Evolutionary conservation across 2,113 vertebrate species (phyloP), one percentile per base, ranked within the genome.

Genomic region (Larimichthys polyactis): DNA sequence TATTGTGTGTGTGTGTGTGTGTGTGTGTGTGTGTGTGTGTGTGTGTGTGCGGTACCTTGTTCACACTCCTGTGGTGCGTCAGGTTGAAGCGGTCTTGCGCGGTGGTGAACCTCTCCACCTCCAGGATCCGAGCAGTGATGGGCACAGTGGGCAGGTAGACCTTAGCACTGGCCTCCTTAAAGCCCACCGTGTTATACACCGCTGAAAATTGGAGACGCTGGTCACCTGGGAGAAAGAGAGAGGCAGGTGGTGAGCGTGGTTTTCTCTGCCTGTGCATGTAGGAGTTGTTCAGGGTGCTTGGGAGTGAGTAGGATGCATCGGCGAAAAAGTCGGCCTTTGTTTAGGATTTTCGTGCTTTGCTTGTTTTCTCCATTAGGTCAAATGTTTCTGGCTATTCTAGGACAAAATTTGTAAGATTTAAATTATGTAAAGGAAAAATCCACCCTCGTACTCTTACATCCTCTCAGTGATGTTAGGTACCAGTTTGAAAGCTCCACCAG

Each of bases 71-170:
- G 43, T 94, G 85, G 57, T 94, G 89, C 10, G 94, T 92, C 57
- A 89, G 46, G 65, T 95, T 94, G 86, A 95, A 95, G 78, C 94
- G 94, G 79, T 95, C 93, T 72, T 93, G 96, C 0, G 96, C 96
- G 0, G 96, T 93, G 4, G 96, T 97, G 91, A 97, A 98, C 15
- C 98, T 95, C 83, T 99, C 98, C 79, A 98, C 97, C 86, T 99
- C 97, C 90, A 97, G 76, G 80, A 99, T 97, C 6, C 93, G 94
- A 8, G 94, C 98, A 72, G 94, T 97, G 49, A 99, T 90, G 4
- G 97, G 96, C 43, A 95, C 96, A 32, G 96, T 95, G 0, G 75
- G 83, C n/a, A 99, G 94, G 90, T 96, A 99, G 3, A 95, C 92
- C 88, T 87, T 94, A 0, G 95, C 75, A 0, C 82, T 92, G 0